A percentile compares a stretch with the other conserved stretches of the same genome.
Evolutionary conservation across 2,888 invertebrate genomes (phyloP).

Genomic region (Mythimna loreyi): DNA sequence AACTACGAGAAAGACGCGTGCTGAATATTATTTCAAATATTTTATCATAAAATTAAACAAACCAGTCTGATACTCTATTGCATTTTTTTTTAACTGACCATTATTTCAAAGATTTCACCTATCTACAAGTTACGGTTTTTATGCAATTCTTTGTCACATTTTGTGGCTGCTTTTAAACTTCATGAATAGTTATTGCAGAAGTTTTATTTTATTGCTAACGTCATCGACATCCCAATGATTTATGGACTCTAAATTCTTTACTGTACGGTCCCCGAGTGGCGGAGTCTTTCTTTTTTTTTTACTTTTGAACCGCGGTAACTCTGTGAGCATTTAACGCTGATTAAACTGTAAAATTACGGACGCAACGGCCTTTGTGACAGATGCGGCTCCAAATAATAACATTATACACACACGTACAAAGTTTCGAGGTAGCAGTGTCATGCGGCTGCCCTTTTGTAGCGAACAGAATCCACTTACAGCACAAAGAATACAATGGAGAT

Average conservation of each 20-base stretch:
- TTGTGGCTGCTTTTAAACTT: constrained; percentile 40
- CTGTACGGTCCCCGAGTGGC: constrained; percentile 69
- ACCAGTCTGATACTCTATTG: not conserved
- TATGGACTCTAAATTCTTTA: constrained; percentile 82
- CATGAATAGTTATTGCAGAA: constrained; percentile 68
- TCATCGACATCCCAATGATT: constrained; percentile 85
- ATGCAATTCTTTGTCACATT: constrained; percentile 34
- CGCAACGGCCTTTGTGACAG: constrained; percentile 89
- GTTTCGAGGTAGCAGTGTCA: constrained; percentile 81
- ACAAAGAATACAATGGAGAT: constrained; percentile 86
- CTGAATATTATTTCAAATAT: constrained; percentile 9
- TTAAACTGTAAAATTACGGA: constrained; percentile 90
- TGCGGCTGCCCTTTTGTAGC: constrained; percentile 83
- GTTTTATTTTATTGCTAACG: constrained; percentile 71
- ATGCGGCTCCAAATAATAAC: constrained; percentile 89
- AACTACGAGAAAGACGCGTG: not conserved
- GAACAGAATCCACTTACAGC: constrained; percentile 86
- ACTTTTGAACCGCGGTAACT: constrained; percentile 78
- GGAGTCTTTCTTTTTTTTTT: constrained; percentile 79
- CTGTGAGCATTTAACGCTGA: constrained; percentile 90
- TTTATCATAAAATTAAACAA: not conserved
- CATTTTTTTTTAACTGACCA: constrained; percentile 4
- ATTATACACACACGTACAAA: constrained; percentile 86
- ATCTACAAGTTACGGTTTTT: constrained; percentile 29
- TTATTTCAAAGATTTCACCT: constrained; percentile 33